A percentile compares a stretch with the other conserved stretches of the same genome.
These are phyloP conservation scores for Pheosia tremula DNA, from an alignment of 2,888 invertebrate genomes.

Conservation along the genomic window DNA sequence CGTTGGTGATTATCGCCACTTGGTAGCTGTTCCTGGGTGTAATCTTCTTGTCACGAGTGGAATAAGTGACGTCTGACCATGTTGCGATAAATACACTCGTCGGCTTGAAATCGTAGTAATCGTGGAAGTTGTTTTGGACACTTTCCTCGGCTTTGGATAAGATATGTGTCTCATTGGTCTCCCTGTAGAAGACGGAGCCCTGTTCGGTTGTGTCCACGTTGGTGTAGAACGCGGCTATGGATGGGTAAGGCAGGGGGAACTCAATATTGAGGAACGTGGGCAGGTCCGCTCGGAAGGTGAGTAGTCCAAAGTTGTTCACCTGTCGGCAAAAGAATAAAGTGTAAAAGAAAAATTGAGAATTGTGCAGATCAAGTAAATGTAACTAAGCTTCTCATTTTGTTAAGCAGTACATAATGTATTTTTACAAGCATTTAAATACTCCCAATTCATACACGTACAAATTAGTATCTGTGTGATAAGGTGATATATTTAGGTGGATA, in stretches of 20 bases:
- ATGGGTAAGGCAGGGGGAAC: slow-evolving; percentile 94
- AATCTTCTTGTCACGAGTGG: slow-evolving; percentile 85
- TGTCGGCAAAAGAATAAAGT: slow-evolving; percentile 56
- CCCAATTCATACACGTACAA: background rate
- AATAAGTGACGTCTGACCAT: slow-evolving; percentile 95
- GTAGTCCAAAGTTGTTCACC: slow-evolving; percentile 96
- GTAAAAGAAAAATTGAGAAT: no score
- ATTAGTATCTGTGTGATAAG: slow-evolving; percentile 25
- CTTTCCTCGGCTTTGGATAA: slow-evolving; percentile 88
- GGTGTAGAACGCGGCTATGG: slow-evolving; percentile 95
- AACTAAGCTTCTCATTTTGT: background rate
- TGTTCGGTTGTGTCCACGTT: slow-evolving; percentile 93
- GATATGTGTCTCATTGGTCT: slow-evolving; percentile 86
- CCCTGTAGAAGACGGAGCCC: slow-evolving; percentile 90
- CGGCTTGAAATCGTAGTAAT: slow-evolving; percentile 89
- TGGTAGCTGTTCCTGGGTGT: slow-evolving; percentile 94
- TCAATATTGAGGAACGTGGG: slow-evolving; percentile 94
- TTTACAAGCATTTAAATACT: background rate
- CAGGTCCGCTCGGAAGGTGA: slow-evolving; percentile 95
- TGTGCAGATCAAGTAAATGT: no score
- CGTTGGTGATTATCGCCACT: slow-evolving; percentile 87
- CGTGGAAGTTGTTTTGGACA: slow-evolving; percentile 89
- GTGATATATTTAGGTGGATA: slow-evolving; percentile 38
- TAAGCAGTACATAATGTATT: background rate
- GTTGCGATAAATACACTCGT: slow-evolving; percentile 93